Base-by-base conservation (phyloP, 2,797 vertebrate genomes). In the Melanotaenia boesemani region DNA sequence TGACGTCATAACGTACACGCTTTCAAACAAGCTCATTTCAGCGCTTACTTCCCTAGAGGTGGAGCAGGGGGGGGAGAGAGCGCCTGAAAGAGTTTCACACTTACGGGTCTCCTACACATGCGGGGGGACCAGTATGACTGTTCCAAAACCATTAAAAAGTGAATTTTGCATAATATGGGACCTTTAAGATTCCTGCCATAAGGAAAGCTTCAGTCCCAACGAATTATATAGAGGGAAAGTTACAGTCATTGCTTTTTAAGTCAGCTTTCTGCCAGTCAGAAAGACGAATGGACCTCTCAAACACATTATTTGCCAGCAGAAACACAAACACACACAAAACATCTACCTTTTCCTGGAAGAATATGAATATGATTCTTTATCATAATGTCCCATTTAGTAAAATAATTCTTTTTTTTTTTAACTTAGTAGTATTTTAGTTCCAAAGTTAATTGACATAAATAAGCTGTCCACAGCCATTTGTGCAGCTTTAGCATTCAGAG, bases 251-350 rank as follows among this genome's bases (percentile, higher is more conserved):
- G 56, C 32, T 50, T 56, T 22, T 30, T 30, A n/a, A 22, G 36
- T 52, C 32, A 58, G 75, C 72, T 84, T 74, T 60, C 16, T 76
- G 72, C 72, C 72, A 84, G 77, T 79, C 83, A 78, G 74, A 80
- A 71, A 70, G 77, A 86, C 63, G 74, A 57, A 82, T 68, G 74
- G 64, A 72, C 70, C 66, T 74, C 86, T 83, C 60, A 67, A 80
- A 86, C 70, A 79, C 82, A 86, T 88, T 82, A 89, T 77, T 78
- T 72, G 69, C 82, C 87, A 86, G 72, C 76, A 84, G 81, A 41
- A 74, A 79, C 66, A 62, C 72, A 63, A 63, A 72, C 63, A 57
- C 58, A 76, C 36, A 70, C 1, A 67, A 55, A 11, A 65, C 52
- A 30, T 37, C 61, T 2, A 55, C 61, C 73, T 61, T 78, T 86